These are phyloP conservation scores for Microtus richardsoni DNA, from an alignment of 2,113 vertebrate genomes.

Conservation along the genomic window DNA sequence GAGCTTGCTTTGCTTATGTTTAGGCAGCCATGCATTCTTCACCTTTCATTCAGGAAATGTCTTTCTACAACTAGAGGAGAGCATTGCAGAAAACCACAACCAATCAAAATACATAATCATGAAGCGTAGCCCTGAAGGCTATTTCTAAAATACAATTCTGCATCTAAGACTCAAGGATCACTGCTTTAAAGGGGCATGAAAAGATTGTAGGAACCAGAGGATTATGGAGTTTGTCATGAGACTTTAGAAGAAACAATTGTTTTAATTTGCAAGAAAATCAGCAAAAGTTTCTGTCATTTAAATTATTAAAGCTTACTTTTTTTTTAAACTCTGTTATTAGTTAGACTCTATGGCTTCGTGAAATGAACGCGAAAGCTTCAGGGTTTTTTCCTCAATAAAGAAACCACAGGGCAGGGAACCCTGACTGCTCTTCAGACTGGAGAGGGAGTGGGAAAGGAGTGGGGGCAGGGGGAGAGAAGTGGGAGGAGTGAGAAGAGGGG, in stretches of 20 bases:
- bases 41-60: neutral
- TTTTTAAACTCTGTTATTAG: neutral
- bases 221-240: neutral
- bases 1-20: neutral
- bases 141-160: neutral
- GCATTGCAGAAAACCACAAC: neutral
- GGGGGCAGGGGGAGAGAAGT: no score
- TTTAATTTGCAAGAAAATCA: neutral
- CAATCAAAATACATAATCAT: neutral
- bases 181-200: neutral
- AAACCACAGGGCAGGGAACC: neutral
- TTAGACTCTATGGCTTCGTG: neutral
- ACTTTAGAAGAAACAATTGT: neutral
- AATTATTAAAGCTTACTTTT: neutral
- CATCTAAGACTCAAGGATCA: neutral
- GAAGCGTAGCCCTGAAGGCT: neutral
- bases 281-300: neutral
- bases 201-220: neutral
- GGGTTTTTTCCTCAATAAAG: neutral
- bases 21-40: neutral
- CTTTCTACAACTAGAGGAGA: neutral
- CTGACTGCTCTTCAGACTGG: no score
- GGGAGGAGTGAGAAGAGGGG: no score
- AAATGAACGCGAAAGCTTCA: neutral
- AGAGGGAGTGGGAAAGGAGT: no score